Evolutionary conservation across 2,113 vertebrate genomes (phyloP), one percentile per base, ranked within the genome.

Genomic region (Psilopsiagon aurifrons): DNA sequence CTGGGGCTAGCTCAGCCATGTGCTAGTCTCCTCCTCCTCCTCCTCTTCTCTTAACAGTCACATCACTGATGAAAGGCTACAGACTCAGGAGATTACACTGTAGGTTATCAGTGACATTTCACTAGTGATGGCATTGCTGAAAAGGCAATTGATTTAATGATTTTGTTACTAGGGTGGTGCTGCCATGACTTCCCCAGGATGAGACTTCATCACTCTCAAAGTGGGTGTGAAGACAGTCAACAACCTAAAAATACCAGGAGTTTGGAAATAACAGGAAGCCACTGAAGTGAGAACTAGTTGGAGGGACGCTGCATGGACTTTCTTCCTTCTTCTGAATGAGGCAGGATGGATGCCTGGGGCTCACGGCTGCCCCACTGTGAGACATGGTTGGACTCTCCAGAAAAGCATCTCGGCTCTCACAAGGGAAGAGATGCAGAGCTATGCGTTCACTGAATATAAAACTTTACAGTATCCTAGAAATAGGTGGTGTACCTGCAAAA

Each of bases 111-210:
- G 78, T 77, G 85, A 88, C 88, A 70, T 94, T 92, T 96, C 82
- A 43, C 46, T 59, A 41, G 67, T 73, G 47, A 55, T 37, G 74
- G 52, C 82, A 47, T 73, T 85, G 84, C 78, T 89, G 84, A 44
- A 87, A 91, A 90, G 75, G 47, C 44, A 69, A 76, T 85, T 49
- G 89, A 91, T 92, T 86, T 91, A 94, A 91, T 13, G 62, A 79
- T 94, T 89, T 95, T 3, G 3, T 66, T 95, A 91, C 49, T 44
- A 29, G 57, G 79, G 49, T 15, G 27, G 55, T 4, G 7, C 75
- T 94, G 79, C 73, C 37, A 44, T 83, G 37, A 13, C 47, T 84
- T 88, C 83, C 49, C n/a, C 49, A 31, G 47, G 62, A 75, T 89
- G 78, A 79, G 78, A 75, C 39, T 79, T 92, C 64, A 66, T 93